Evolutionary conservation across 2,113 vertebrate genomes (phyloP).

Genomic region (Microtus ochrogaster): DNA sequence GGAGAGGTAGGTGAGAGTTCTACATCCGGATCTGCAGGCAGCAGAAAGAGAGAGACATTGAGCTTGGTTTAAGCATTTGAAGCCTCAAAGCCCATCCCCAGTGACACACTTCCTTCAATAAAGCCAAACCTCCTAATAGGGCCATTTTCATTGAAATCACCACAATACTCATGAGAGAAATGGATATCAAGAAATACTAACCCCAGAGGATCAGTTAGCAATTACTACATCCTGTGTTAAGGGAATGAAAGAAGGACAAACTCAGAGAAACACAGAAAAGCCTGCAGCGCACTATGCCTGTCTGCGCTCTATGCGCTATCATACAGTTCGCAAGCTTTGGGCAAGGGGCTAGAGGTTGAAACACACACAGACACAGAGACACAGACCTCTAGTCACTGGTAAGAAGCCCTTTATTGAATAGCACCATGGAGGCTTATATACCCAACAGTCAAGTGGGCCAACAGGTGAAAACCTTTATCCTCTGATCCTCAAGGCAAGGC

Average conservation of each 20-base stretch:
- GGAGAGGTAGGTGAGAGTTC: neutral
- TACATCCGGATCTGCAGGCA: neutral
- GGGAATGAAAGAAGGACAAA: neutral
- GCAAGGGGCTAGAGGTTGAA: too few species aligned
- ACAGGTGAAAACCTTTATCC: too few species aligned
- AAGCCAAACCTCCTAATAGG: neutral
- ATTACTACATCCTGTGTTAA: neutral
- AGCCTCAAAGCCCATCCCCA: neutral
- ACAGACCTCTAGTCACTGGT: too few species aligned
- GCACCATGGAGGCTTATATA: too few species aligned
- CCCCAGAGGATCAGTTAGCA: neutral
- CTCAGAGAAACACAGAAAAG: neutral
- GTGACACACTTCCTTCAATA: neutral
- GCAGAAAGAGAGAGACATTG: neutral
- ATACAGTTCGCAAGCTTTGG: too few species aligned
- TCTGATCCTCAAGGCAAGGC: too few species aligned
- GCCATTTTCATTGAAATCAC: neutral
- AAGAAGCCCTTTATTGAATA: too few species aligned
- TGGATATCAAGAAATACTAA: neutral
- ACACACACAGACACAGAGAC: too few species aligned
- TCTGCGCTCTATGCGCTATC: too few species aligned
- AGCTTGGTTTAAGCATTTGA: neutral
- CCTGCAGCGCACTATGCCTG: too few species aligned
- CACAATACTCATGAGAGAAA: neutral
- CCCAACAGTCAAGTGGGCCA: too few species aligned